Evolutionary conservation across 2,113 vertebrate genomes (phyloP), one percentile per base, ranked within the genome.

Genomic region (Misgurnus mizolepis): DNA sequence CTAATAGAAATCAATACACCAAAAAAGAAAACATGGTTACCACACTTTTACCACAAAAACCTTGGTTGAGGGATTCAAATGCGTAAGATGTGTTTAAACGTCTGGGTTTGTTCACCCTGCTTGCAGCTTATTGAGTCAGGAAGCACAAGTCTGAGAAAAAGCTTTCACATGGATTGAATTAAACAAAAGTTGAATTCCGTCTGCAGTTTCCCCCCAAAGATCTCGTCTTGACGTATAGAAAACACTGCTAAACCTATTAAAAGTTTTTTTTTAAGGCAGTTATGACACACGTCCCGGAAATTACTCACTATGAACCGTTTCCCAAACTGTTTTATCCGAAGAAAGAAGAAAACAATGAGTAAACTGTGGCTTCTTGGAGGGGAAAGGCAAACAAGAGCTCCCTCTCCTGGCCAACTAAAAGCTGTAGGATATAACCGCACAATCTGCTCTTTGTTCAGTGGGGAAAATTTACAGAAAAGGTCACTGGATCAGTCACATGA

Each of bases 241-340:
- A 58, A 34, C 64, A n/a, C 40, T 8, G 4, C 55, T 56, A 78
- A 58, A 67, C 40, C 12, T 43, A 62, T 74, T 47, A 65, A 58
- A 68, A 5, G 17, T 56, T 58, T 18, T 58, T 18, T 58, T 58
- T 58, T 0, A 77, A 75, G 50, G 56, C 71, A 55, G 62, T 70
- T 64, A 22, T 79, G 78, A 82, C 80, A 83, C 81, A 83, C 27
- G 55, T 82, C 11, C 83, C 74, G 84, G 76, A 86, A 80, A 84
- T 84, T 61, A 72, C 40, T 83, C 75, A 80, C 58, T 62, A 66
- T 61, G 69, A 74, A 70, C 34, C 49, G 10, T 58, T 61, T 49
- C 58, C 27, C 10, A 55, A 53, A 12, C 11, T 53, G 7, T 43
- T 81, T 62, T n/a, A 47, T 70, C 8, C 45, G 0, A 9, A 5